phyloP scores from a whole-genome alignment of 2,113 vertebrate species.

The Zapornia atra region DNA sequence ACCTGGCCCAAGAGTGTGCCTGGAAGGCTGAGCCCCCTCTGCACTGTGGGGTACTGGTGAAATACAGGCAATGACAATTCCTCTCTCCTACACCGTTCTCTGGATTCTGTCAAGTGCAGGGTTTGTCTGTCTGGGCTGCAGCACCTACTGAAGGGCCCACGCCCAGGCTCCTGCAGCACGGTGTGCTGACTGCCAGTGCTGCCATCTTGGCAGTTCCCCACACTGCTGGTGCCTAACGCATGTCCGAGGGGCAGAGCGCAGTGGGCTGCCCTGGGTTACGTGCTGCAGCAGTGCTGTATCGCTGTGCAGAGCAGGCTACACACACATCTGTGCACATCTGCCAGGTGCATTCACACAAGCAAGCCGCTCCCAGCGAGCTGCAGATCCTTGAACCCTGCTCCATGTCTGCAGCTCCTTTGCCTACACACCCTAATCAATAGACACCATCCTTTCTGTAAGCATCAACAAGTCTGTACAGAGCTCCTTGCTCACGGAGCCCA shows the following conservation, averaged over 20 bases:
- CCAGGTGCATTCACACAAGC: background rate
- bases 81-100: background rate
- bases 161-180: background rate
- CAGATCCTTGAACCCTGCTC: background rate
- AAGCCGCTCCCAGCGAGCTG: background rate
- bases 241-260: rapidly evolving
- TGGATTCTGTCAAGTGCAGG: background rate
- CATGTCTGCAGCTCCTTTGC: background rate
- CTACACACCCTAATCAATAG: background rate
- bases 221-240: background rate
- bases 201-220: background rate
- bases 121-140: background rate
- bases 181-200: background rate
- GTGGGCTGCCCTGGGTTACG: rapidly evolving
- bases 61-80: rapidly evolving
- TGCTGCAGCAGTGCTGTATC: rapidly evolving
- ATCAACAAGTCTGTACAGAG: background rate
- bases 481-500: background rate
- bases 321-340: background rate
- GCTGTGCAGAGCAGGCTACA: background rate
- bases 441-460: background rate
- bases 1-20: rapidly evolving
- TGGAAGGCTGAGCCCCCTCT: background rate
- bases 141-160: background rate
- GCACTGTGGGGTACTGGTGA: background rate